Evolutionary conservation across 2,888 invertebrate species (phyloP), one percentile per base, ranked within the genome.

Genomic region (Mesorhabditis belari): DNA sequence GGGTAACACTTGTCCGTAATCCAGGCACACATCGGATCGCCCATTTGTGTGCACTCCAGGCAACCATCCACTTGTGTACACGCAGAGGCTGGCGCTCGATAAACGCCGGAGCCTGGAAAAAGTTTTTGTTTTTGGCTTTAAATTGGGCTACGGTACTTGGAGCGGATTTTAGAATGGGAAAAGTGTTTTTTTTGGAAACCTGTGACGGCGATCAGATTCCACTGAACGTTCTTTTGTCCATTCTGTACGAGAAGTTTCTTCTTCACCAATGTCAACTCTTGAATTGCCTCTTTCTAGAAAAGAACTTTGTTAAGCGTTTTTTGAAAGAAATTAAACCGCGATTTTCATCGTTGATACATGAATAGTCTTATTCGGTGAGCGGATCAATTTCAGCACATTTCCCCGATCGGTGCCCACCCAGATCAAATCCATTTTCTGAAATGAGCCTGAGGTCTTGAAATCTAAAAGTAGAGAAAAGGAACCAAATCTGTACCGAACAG

Each of bases 1-100:
- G 44, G 44, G 12, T 17, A 9, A n/a, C 44, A 35, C 12, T n/a
- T 9, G 44, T 35, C 44, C 44, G n/a, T 9, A 9, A 17, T 64
- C 71, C 71, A 71, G 17, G 69, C 71, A 57, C 71, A 71, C 44
- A 66, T 62, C 4, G 71, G 71, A 57, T 71, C 71, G 23, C 65
- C 62, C 19, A 58, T 53, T 12, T 57, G 52, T 26, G 69, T 52
- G 57, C 71, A 71, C 19, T 60, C 64, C 0, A 62, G 62, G 56
- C 71, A 71, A n/a, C 44, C 65, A 1, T 57, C 23, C 3, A 63
- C 60, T 19, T 55, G 5, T 5, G 57, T 51, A 60, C 71, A 71
- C 21, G 63, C 65, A 5, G 67, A 55, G 3, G 65, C 60, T 6
- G 68, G 67, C 12, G 44, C 44, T n/a, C n/a, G 12, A n/a, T 35